Percentiles rank a stretch among this genome's conserved stretches.
Conservation (phyloP, 2,797 vertebrate species). For the Pantherophis alleghaniensis region DNA sequence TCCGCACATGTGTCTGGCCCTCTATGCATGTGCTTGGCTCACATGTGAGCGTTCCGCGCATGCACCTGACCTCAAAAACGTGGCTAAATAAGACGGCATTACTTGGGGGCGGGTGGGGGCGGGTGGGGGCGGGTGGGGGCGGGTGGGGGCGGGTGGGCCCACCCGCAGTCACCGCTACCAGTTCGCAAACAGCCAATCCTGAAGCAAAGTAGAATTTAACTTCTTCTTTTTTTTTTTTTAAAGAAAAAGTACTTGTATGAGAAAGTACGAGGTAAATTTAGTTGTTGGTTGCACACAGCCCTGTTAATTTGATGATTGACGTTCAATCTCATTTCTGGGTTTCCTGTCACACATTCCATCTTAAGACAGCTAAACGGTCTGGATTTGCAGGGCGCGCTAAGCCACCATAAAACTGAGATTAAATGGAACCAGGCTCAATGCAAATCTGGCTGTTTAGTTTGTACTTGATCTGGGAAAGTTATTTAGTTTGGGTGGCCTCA, state of each 20-base stretch:
- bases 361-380: neutral
- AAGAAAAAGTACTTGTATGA: neutral
- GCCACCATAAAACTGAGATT: neutral
- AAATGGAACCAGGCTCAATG: neutral
- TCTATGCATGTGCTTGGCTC: too few species aligned
- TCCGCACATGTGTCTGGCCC: rapidly evolving
- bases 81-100: too few species aligned
- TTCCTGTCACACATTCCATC: neutral
- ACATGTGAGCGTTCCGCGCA: too few species aligned
- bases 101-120: too few species aligned
- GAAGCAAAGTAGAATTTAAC: neutral
- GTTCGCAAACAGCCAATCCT: neutral
- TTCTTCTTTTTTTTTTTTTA: neutral
- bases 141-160: too few species aligned
- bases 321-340: neutral
- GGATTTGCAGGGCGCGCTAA: neutral
- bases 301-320: neutral
- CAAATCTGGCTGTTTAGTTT: neutral
- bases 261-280: neutral
- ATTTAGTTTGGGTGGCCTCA: neutral
- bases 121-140: too few species aligned
- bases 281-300: neutral
- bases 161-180: too few species aligned
- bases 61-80: too few species aligned
- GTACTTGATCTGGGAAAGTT: neutral